These are phyloP conservation scores for Strix aluco DNA, from an alignment of 2,113 vertebrate species.

Conservation along the genomic window DNA sequence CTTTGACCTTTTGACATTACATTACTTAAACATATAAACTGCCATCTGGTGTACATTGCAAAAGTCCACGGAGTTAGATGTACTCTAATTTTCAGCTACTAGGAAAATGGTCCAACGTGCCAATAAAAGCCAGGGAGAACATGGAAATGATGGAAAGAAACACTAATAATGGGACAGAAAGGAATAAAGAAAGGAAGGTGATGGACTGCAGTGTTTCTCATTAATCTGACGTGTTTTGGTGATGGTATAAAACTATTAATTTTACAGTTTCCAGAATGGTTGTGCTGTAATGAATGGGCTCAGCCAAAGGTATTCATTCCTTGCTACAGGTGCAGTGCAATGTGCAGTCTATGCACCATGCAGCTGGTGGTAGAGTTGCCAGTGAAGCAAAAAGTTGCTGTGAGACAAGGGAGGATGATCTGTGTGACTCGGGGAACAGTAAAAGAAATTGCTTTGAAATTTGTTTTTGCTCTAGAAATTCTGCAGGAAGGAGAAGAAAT, in stretches of 20 bases:
- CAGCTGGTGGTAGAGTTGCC: not conserved
- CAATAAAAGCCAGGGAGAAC: not conserved
- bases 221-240: not conserved
- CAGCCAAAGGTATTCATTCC: not conserved
- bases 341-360: rapidly evolving
- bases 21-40: not conserved
- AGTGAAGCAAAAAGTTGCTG: not conserved
- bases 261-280: not conserved
- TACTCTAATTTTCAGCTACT: not conserved
- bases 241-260: not conserved
- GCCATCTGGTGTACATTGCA: not conserved
- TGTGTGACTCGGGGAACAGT: not conserved
- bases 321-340: not conserved
- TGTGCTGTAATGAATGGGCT: not conserved
- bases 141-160: not conserved
- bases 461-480: not conserved
- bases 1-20: not conserved
- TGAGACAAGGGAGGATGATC: not conserved
- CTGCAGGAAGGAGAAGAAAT: not conserved
- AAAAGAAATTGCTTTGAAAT: not conserved
- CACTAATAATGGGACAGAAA: not conserved
- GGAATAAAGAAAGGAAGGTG: not conserved
- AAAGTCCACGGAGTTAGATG: not conserved
- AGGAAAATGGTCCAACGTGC: not conserved
- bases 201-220: not conserved